Percentiles rank a stretch among this genome's conserved stretches.
Conservation (phyloP, 2,888 invertebrate species). For the Habroteleia sp. region DNA sequence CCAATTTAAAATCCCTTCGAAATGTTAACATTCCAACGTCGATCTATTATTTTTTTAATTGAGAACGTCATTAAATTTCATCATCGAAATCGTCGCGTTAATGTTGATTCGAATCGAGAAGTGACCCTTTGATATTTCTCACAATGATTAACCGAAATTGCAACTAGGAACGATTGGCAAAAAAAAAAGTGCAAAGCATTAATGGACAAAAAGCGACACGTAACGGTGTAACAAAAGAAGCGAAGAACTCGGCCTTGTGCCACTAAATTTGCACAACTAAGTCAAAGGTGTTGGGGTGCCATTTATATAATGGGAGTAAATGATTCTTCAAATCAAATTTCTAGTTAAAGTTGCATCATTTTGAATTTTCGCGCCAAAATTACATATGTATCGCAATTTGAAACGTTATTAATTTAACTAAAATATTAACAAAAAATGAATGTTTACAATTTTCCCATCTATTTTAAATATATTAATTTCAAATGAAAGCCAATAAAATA, state of each 20-base stretch:
- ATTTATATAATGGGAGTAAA: conserved; percentile 30
- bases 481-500: too few species aligned
- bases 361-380: background rate
- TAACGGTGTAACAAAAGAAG: conserved; percentile 32
- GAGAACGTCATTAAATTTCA: too few species aligned
- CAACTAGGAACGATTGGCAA: conserved; percentile 21
- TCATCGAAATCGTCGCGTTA: conserved; percentile 1
- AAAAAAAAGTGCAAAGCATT: conserved; percentile 35
- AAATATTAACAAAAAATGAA: too few species aligned
- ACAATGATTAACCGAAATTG: conserved; percentile 26
- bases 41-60: background rate
- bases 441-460: too few species aligned
- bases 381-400: background rate
- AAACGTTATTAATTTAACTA: too few species aligned
- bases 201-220: conserved; percentile 29
- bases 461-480: too few species aligned
- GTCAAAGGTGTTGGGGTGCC: conserved; percentile 37
- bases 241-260: conserved; percentile 42
- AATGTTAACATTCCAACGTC: too few species aligned
- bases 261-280: conserved; percentile 33
- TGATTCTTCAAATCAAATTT: background rate
- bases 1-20: too few species aligned
- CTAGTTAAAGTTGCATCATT: too few species aligned
- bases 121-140: conserved; percentile 31
- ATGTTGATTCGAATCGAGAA: conserved; percentile 7